phyloP scores from a whole-genome alignment of 1,140 invertebrate genomes.

The Ganaspis sp. region DNA sequence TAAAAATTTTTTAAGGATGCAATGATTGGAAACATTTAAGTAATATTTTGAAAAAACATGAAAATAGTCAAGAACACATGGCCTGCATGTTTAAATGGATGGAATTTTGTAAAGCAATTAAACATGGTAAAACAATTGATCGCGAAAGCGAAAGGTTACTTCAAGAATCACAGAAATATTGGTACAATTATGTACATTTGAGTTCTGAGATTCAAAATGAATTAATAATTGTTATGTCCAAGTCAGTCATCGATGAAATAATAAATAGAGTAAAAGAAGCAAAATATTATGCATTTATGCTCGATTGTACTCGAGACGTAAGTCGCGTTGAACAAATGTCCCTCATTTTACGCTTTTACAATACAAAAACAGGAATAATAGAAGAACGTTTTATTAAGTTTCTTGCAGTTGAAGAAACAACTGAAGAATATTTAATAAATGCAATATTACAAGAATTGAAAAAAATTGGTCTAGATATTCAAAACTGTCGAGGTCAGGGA shows the following conservation, averaged over 20 bases:
- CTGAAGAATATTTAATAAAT: neutral
- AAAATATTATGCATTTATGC: neutral
- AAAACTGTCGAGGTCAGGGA: constrained; percentile 46
- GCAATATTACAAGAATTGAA: neutral
- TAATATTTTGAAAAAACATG: no score
- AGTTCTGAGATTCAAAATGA: neutral
- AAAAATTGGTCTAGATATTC: constrained; percentile 20
- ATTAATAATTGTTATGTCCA: neutral
- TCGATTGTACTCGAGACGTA: neutral
- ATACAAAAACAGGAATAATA: no score
- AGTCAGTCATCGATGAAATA: neutral
- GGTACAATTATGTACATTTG: neutral
- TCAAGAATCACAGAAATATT: neutral
- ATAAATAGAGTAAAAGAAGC: neutral
- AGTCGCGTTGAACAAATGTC: no score
- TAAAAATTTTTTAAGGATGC: no score
- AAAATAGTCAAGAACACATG: no score
- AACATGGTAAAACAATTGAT: constrained; percentile 35
- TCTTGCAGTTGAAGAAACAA: neutral
- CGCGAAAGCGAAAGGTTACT: neutral
- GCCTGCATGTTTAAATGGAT: neutral
- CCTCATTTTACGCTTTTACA: no score
- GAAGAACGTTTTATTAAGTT: no score
- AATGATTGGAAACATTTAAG: no score
- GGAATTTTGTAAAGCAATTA: neutral